phyloP scores from a whole-genome alignment of 1,140 invertebrate species.

The Caenorhabditis elegans region WBcel235 BX284603.4:3835501-3836000 shows the following conservation, averaged over 20 bases:
- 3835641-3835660: slow-evolving; percentile 10
- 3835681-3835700: neutral
- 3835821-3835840: slow-evolving; percentile 25
- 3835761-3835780: neutral
- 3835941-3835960: too few species aligned
- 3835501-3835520: slow-evolving; percentile 9
- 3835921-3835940: too few species aligned
- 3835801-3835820: slow-evolving; percentile 32
- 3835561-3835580: slow-evolving; percentile 8
- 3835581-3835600: neutral
- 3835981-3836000: slow-evolving; percentile 49
- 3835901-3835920: slow-evolving; percentile 36
- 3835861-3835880: slow-evolving; percentile 25
- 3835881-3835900: neutral
- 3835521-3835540: too few species aligned
- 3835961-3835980: slow-evolving; percentile 50
- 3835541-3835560: slow-evolving; percentile 21
- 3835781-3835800: slow-evolving; percentile 4
- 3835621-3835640: slow-evolving; percentile 27
- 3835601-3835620: slow-evolving; percentile 24
- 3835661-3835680: too few species aligned
- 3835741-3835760: neutral
- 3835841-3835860: neutral
- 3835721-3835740: neutral
- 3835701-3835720: too few species aligned